Percentiles rank a stretch among this genome's conserved stretches.
Evolutionary conservation across 92 coral and sea anemone species (phyloP).

Genomic region (Phenganax subtilis): DNA sequence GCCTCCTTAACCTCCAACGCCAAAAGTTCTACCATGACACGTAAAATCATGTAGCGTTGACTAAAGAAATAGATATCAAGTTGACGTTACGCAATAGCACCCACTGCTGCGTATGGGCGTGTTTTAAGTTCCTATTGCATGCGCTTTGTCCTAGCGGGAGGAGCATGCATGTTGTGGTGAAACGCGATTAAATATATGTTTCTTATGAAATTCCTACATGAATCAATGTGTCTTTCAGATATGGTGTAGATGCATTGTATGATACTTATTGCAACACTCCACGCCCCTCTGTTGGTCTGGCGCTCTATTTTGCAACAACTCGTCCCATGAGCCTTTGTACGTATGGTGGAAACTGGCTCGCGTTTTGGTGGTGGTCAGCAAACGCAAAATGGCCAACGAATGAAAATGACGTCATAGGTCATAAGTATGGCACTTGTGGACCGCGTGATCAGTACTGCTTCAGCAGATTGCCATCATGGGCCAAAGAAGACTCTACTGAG

Average conservation of each 20-base stretch:
- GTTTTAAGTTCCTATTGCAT: too few relatives aligned
- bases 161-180: too few relatives aligned
- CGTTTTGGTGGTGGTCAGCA: conserved; percentile 81
- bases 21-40: too few relatives aligned
- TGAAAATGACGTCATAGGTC: conserved; percentile 57
- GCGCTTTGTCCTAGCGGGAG: too few relatives aligned
- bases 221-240: not conserved
- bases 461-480: conserved; percentile 73
- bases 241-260: conserved; percentile 56
- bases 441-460: conserved; percentile 60
- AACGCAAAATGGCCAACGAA: conserved; percentile 54
- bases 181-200: too few relatives aligned
- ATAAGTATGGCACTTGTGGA: conserved; percentile 56
- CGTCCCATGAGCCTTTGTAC: conserved; percentile 51
- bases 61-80: too few relatives aligned
- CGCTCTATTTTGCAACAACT: conserved; percentile 53
- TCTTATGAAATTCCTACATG: too few relatives aligned
- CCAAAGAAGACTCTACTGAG: conserved; percentile 60
- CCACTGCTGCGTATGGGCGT: too few relatives aligned
- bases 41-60: too few relatives aligned
- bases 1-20: too few relatives aligned
- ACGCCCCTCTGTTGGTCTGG: conserved; percentile 52
- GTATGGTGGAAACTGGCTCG: conserved; percentile 69
- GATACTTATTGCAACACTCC: conserved; percentile 60
- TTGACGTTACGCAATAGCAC: too few relatives aligned